phyloP scores from a whole-genome alignment of 2,113 vertebrate genomes.

The Thermophis baileyi region DNA sequence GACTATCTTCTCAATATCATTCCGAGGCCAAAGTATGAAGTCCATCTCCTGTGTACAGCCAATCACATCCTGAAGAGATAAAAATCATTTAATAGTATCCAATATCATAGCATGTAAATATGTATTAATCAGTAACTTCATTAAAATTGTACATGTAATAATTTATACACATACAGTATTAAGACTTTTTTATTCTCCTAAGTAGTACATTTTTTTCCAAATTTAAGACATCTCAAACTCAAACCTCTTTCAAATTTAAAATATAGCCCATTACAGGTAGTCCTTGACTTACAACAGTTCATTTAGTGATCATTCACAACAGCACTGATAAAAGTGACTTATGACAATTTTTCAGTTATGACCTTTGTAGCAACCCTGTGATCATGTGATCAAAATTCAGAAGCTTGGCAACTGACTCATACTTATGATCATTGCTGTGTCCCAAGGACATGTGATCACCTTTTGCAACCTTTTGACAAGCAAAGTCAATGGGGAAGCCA shows the following conservation, averaged over 20 bases:
- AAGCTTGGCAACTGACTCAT: no score
- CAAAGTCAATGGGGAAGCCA: no score
- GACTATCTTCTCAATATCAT: slow-evolving; percentile 98
- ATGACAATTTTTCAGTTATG: no score
- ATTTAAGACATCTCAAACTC: background rate
- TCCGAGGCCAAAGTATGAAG: slow-evolving; percentile 99
- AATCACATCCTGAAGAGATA: slow-evolving; percentile 84
- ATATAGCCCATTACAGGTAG: background rate
- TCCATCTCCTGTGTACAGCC: slow-evolving; percentile 99
- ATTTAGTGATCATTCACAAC: no score
- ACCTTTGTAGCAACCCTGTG: no score
- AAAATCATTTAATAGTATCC: background rate
- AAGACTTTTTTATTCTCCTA: background rate
- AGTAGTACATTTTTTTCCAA: background rate
- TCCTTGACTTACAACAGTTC: no score
- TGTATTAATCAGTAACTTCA: background rate
- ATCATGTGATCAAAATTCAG: no score
- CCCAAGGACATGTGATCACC: no score
- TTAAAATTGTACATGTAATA: background rate
- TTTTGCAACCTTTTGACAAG: no score
- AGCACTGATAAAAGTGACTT: no score
- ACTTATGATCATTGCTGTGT: no score
- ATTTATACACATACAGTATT: background rate
- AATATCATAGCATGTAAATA: background rate
- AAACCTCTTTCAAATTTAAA: background rate